These are phyloP conservation scores for Colistium nudipinnis DNA, from an alignment of 2,113 vertebrate genomes.

Conservation along the genomic window DNA sequence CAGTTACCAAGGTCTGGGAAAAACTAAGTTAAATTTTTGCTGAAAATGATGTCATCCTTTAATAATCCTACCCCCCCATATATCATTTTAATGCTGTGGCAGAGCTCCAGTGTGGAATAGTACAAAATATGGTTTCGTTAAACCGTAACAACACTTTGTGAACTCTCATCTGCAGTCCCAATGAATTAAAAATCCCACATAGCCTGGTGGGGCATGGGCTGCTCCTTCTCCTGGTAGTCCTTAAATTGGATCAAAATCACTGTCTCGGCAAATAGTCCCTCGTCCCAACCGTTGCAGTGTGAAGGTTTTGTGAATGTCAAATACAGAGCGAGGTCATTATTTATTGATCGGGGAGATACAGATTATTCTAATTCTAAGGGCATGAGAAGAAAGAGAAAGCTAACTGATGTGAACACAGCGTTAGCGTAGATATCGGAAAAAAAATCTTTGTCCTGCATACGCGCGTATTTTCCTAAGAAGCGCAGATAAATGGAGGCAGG, in stretches of 20 bases:
- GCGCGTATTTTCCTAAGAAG: slow-evolving; percentile 8
- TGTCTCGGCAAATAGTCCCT: too few relatives aligned
- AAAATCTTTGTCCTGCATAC: neutral
- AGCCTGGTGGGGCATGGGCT: too few relatives aligned
- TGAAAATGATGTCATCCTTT: neutral
- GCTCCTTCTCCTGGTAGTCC: too few relatives aligned
- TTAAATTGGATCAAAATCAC: too few relatives aligned
- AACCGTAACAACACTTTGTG: neutral
- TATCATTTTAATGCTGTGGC: neutral
- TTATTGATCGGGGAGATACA: neutral
- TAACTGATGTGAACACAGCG: neutral
- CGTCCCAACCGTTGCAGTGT: too few relatives aligned
- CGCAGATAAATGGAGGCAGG: neutral
- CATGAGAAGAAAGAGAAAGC: too few relatives aligned
- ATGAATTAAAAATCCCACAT: too few relatives aligned
- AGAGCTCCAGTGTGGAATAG: neutral
- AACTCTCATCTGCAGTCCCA: too few relatives aligned
- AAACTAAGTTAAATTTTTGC: neutral
- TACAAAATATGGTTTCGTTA: neutral
- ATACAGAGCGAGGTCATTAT: too few relatives aligned
- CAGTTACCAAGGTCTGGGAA: neutral
- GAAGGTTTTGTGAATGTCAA: too few relatives aligned
- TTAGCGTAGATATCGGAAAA: neutral
- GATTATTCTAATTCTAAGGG: neutral
- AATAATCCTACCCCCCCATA: neutral